These are phyloP conservation scores for Paragorgia papillata DNA, from an alignment of 92 coral and sea anemone species.

Conservation along the genomic window DNA sequence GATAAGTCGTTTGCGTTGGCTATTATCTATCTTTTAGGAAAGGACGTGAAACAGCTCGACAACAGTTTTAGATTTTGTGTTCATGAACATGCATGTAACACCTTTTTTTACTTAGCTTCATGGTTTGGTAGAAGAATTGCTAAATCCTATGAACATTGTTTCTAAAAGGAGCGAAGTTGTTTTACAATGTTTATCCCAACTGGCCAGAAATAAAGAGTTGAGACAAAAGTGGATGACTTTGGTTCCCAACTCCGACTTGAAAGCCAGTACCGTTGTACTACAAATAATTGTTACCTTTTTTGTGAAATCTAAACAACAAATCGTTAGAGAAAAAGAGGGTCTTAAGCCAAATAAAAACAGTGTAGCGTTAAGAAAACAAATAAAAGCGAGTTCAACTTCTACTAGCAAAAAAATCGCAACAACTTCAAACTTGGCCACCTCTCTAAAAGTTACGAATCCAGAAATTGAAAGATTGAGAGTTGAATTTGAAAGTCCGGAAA, in stretches of 20 bases:
- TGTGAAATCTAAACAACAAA: constrained; percentile 14
- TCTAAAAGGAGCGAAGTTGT: background rate
- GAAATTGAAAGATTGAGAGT: constrained; percentile 15
- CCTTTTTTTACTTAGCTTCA: constrained; percentile 29
- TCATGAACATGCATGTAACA: constrained; percentile 18
- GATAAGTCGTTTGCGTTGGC: constrained; percentile 18
- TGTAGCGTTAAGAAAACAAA: constrained; percentile 14
- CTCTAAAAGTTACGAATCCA: no score
- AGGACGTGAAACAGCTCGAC: background rate
- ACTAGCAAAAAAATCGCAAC: background rate
- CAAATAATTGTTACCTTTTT: constrained; percentile 33
- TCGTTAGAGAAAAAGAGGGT: constrained; percentile 39
- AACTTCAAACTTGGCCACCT: no score
- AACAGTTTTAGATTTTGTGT: background rate
- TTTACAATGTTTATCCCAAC: background rate
- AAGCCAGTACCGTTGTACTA: constrained; percentile 17
- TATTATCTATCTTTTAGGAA: constrained; percentile 10
- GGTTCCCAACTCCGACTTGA: background rate
- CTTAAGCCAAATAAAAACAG: constrained; percentile 32
- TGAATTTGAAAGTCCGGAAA: constrained; percentile 49
- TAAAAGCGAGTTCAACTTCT: no score
- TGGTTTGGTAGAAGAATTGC: constrained; percentile 9
- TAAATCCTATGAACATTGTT: no score
- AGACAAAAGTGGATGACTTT: constrained; percentile 6
- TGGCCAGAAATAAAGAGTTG: constrained; percentile 1